A percentile compares a stretch with the other conserved stretches of the same genome.
Conservation (phyloP, 2,113 vertebrate genomes). For the Rousettus leschenaultii region DNA sequence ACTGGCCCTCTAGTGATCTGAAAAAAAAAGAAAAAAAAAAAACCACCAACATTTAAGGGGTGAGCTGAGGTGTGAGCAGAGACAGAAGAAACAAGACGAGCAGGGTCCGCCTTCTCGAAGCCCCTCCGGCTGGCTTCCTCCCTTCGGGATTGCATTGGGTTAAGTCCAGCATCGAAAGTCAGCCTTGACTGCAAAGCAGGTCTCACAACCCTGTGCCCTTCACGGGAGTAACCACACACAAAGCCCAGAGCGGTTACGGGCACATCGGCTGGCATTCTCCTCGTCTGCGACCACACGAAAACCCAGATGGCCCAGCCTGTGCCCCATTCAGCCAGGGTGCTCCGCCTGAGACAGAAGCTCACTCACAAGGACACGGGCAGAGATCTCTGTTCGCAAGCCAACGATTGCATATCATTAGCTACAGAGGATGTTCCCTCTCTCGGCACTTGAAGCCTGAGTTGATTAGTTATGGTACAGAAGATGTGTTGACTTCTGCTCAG, state of each 20-base stretch:
- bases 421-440: not conserved
- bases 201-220: not conserved
- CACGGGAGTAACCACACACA: not conserved
- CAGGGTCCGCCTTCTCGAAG: not conserved
- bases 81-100: not conserved
- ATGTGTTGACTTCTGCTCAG: not conserved
- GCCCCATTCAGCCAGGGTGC: rapidly evolving
- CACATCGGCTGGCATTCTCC: not conserved
- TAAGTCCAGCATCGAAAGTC: not conserved
- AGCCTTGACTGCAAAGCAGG: not conserved
- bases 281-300: not conserved
- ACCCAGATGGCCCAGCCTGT: not conserved
- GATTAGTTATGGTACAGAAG: not conserved
- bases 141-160: not conserved
- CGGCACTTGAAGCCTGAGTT: not conserved
- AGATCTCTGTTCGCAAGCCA: not conserved
- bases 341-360: not conserved
- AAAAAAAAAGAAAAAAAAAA: too few species aligned
- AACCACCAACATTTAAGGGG: not conserved
- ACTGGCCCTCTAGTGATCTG: not conserved
- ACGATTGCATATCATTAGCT: not conserved
- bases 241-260: not conserved
- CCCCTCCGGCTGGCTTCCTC: not conserved
- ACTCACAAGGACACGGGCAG: not conserved
- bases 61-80: not conserved